Base-by-base conservation (phyloP, 2,113 vertebrate genomes). In the Thomomys bottae region DNA sequence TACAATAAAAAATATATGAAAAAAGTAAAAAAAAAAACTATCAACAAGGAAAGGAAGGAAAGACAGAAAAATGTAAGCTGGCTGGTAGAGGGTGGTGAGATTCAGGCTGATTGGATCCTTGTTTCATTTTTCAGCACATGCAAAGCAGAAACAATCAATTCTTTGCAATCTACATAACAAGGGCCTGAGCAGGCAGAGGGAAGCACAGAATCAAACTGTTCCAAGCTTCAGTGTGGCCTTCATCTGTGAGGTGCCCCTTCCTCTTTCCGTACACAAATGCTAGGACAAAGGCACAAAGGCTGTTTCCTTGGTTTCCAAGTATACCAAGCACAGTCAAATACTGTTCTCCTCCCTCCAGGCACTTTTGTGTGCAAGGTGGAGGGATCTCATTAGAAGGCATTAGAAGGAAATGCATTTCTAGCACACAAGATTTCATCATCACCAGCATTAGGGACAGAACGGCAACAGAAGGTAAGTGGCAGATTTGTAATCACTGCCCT, bases 91-190 rank as follows among this genome's bases (percentile, higher is more conserved):
- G 21, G 40, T 45, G 36, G 61, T 45, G 32, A 42, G 87, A 32
- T 57, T 36, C 21, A 0, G 36, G 36, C 15, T 54, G 64, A 23
- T 71, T 78, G 61, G 78, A n/a, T 24, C 87, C 4, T 79, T 36
- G n/a, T 0, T 12, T 76, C 2, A 0, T 28, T 73, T 91, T 7
- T 26, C 70, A 34, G 73, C 61, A 61, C 66, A 89, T 66, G 82
- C 88, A 76, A 91, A 91, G 76, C 28, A 84, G 45, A n/a, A 78
- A 87, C 90, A 87, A 66, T 93, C 84, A 84, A 86, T 84, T 83
- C 32, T 61, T 17, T 32, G 63, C 71, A 71, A 54, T 24, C 10
- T 40, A 57, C 24, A 72, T 36, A 34, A 67, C 32, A 70, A 67
- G 59, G 28, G 36, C 77, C 17, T 30, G 36, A 32, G 66, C n/a